Evolutionary conservation across 1,140 invertebrate species (phyloP), one percentile per base, ranked within the genome.

Genomic region (Panagrolaimus sp.): DNA sequence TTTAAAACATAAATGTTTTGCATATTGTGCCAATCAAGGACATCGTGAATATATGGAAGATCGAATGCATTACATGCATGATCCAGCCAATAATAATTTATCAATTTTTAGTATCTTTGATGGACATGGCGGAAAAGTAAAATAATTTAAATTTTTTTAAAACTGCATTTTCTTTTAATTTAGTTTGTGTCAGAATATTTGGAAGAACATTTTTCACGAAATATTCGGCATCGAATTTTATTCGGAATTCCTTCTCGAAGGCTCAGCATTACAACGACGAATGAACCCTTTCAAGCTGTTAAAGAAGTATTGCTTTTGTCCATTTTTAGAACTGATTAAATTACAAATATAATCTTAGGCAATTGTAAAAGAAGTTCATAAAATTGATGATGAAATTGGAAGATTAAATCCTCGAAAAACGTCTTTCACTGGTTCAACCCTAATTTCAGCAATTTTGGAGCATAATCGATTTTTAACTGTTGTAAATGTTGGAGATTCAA

Each of bases 401-500:
- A 15, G 44, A 8, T 15, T 68, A 15, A 43, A 68, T 63, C 4
- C 24, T 1, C 17, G 14, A 15, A 21, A 43, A 21, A 62, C 52
- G 0, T 71, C 46, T 1, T 58, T 21, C 15, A 71, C 70, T 2
- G 70, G 70, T 15, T 71, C 70, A n/a, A 71, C 70, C 14, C 15
- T 71, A 32, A 71, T 71, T 43, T 71, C 70, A 8, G 70, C 70
- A 12, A 17, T 71, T 14, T n/a, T 71, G 1, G 89, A 89, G 74
- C 76, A 80, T 32, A 71, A 71, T 26, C 87, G 88, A 75, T 71
- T 45, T 17, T 83, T 97, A 55, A 90, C 91, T 72, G 93, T 96
- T 28, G 93, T 93, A 9, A 96, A 96, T 88, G 92, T 96, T 43
- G 94, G 94, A 9, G 94, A 97, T 84, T 96, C 93, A 0, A 86